phyloP scores from a whole-genome alignment of 2,888 invertebrate genomes.

The Cataglyphis albicans region DNA sequence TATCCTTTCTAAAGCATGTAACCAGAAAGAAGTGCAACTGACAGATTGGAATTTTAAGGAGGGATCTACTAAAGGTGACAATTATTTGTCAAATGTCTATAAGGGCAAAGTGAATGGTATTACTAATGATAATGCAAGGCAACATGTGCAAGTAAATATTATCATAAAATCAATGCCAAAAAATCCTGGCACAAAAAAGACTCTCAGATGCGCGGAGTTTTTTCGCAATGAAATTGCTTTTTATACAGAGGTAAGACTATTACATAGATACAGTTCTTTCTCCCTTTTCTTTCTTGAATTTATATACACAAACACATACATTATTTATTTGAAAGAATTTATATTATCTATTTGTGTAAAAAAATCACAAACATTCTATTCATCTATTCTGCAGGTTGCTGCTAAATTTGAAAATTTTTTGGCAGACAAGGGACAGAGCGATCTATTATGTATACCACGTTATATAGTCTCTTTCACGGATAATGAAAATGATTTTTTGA shows the following conservation, averaged over 20 bases:
- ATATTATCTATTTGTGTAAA: conserved; percentile 4
- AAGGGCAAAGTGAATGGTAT: conserved; percentile 88
- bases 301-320: too few species aligned
- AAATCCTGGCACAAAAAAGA: conserved; percentile 88
- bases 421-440: conserved; percentile 71
- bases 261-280: neutral
- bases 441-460: conserved; percentile 77
- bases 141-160: conserved; percentile 86
- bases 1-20: conserved; percentile 83
- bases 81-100: conserved; percentile 90
- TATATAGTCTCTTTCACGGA: conserved; percentile 83
- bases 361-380: neutral
- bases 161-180: conserved; percentile 90
- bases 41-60: conserved; percentile 85
- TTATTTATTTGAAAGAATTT: conserved; percentile 2
- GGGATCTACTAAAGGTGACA: conserved; percentile 89
- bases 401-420: conserved; percentile 79
- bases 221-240: conserved; percentile 91
- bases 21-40: conserved; percentile 80
- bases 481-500: conserved; percentile 85
- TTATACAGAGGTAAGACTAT: conserved; percentile 85
- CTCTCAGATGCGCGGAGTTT: conserved; percentile 89
- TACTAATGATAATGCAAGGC: conserved; percentile 74
- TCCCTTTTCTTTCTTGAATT: neutral
- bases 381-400: conserved; percentile 73